These are phyloP conservation scores for Dinocampus coccinellae DNA, from an alignment of 2,888 invertebrate genomes.

Conservation along the genomic window DNA sequence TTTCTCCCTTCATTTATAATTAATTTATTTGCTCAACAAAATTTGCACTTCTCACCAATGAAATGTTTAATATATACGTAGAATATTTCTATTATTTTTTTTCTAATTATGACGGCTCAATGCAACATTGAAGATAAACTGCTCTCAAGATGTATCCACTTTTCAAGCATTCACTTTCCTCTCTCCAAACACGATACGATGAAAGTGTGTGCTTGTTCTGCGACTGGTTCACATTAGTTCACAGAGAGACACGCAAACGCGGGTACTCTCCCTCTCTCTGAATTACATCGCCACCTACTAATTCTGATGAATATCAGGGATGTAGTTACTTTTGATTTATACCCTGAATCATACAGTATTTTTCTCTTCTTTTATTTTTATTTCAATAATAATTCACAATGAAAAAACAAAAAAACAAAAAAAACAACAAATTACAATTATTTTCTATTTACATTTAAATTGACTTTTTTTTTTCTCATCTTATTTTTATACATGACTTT, in stretches of 20 bases:
- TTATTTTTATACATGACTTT: no score
- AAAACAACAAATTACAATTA: no score
- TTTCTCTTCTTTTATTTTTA: background rate
- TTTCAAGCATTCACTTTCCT: background rate
- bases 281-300: constrained; percentile 33
- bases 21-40: no score
- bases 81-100: background rate
- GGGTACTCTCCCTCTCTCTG: constrained; percentile 49
- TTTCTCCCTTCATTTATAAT: constrained; percentile 8
- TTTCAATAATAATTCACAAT: background rate
- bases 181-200: constrained; percentile 59
- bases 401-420: no score
- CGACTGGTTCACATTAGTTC: background rate
- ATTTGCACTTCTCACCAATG: no score
- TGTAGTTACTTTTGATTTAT: background rate
- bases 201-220: constrained; percentile 61
- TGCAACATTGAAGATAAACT: background rate
- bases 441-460: no score
- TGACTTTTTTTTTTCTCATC: no score
- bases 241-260: constrained; percentile 44
- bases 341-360: background rate
- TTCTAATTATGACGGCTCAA: background rate
- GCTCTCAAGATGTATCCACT: background rate
- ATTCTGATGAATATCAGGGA: background rate
- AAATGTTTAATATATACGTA: background rate